Percentiles rank a stretch among this genome's conserved stretches.
Conservation (phyloP, 2,888 invertebrate species). For the Barypeithes pellucidus region DNA sequence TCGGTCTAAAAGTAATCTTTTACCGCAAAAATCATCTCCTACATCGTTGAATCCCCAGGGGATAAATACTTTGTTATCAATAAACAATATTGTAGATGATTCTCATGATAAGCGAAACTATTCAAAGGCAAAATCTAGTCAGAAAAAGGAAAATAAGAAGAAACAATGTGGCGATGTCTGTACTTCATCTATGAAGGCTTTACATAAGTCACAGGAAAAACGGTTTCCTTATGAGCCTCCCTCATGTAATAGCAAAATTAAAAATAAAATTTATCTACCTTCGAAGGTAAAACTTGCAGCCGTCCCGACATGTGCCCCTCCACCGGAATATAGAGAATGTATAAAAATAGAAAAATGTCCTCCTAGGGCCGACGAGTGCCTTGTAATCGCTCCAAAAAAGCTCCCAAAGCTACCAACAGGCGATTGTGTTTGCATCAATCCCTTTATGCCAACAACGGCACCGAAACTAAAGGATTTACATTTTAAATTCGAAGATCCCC, state of each 20-base stretch:
- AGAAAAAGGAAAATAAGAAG: not conserved
- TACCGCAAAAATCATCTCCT: not conserved
- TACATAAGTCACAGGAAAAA: not conserved
- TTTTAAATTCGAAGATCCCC: constrained; percentile 57
- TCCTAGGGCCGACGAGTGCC: constrained; percentile 55
- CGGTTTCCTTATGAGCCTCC: constrained; percentile 45
- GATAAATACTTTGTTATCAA: not conserved
- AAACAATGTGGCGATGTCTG: constrained; percentile 31
- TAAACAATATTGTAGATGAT: not conserved
- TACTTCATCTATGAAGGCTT: constrained; percentile 12
- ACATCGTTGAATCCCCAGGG: not conserved
- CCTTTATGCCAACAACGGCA: constrained; percentile 34
- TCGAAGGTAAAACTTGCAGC: constrained; percentile 47
- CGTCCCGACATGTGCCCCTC: constrained; percentile 41
- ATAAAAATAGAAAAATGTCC: constrained; percentile 34
- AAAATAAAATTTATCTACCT: constrained; percentile 45
- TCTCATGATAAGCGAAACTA: constrained; percentile 12
- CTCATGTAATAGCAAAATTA: constrained; percentile 31
- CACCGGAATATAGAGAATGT: constrained; percentile 40
- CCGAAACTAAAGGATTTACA: constrained; percentile 55
- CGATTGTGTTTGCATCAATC: constrained; percentile 57
- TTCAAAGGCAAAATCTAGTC: constrained; percentile 1
- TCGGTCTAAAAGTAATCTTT: constrained; percentile 30
- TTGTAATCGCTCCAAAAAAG: constrained; percentile 49
- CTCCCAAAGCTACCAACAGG: constrained; percentile 52